Base-by-base conservation (phyloP, 1,140 invertebrate genomes). In the Acromyrmex charruanus region DNA sequence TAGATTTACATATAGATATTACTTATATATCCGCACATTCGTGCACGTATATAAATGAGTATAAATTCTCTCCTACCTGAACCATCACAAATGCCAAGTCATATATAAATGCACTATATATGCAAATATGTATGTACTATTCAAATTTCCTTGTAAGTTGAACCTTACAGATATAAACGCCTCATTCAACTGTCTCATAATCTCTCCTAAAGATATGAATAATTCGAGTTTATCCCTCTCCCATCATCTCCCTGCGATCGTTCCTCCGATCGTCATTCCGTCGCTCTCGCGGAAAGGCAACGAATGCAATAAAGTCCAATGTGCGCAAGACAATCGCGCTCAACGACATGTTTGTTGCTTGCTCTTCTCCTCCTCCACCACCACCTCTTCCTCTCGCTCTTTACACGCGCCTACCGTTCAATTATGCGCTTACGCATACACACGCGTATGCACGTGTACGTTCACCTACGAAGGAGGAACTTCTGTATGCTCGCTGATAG, bases 301-400 rank as follows among this genome's bases (percentile, higher is more conserved):
- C 88, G 51, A 59, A 74, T 79, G 85, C 88, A 87, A 87, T 84
- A 79, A 87, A 74, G 85, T 90, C 85, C 88, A 89, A 89, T 77
- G 89, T 87, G 77, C 89, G 87, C 7, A 16, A 59, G 66, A 77
- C 65, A 77, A 25, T 59, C 71, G 59, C 79, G 61, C 28, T 61
- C 69, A 68, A 85, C 55, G 66, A 63, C 53, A 61, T 77, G 77
- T 86, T 88, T 86, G 65, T 72, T 59, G 69, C 80, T 84, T 49
- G 39, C 16, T 74, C 28, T 59, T 14, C 69, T 44, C 16, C 49
- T 68, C 65, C 7, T 44, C 65, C n/a, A 14, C 14, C 31, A 0
- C 79, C 16, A 5, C 31, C 35, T 18, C 12, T 25, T 21, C 18
- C 21, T 65, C 39, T n/a, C 18, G 31, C 49, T 81, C n/a, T 80